These are phyloP conservation scores for Saguinus imperator DNA, from an alignment of 2,113 vertebrate genomes.

Conservation along the genomic window DNA sequence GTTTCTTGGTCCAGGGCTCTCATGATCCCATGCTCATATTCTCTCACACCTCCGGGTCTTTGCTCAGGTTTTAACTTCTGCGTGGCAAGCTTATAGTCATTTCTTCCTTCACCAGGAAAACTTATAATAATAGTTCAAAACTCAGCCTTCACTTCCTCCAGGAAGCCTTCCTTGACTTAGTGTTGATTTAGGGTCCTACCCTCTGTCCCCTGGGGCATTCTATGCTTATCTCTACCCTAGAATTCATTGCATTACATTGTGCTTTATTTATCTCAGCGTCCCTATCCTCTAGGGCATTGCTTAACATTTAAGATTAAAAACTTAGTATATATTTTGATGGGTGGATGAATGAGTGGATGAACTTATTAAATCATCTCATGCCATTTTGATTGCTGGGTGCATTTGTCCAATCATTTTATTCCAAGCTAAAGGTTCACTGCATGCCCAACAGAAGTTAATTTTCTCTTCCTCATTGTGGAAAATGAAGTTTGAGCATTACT, in stretches of 20 bases:
- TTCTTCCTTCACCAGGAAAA: conserved; percentile 8
- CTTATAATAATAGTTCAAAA: neutral
- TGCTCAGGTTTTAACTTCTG: conserved; percentile 26
- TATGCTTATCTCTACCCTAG: neutral
- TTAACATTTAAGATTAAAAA: neutral
- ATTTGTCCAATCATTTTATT: neutral
- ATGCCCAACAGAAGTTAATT: neutral
- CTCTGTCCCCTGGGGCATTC: neutral
- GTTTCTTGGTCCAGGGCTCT: conserved; percentile 39
- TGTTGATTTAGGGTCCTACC: neutral
- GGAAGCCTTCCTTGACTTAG: neutral
- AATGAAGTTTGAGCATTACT: neutral
- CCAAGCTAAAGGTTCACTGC: neutral
- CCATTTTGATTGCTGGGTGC: neutral
- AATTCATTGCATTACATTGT: neutral
- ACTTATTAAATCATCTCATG: neutral
- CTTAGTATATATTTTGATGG: neutral
- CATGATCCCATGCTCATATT: neutral
- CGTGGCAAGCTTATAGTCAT: conserved; percentile 11
- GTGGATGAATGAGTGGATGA: neutral
- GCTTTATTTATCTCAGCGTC: neutral
- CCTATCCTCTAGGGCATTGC: neutral
- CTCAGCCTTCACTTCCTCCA: neutral
- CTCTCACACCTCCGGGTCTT: conserved; percentile 26
- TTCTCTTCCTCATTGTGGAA: conserved; percentile 32